phyloP scores from a whole-genome alignment of 2,797 vertebrate species.

The Poliocrania exsul region DNA sequence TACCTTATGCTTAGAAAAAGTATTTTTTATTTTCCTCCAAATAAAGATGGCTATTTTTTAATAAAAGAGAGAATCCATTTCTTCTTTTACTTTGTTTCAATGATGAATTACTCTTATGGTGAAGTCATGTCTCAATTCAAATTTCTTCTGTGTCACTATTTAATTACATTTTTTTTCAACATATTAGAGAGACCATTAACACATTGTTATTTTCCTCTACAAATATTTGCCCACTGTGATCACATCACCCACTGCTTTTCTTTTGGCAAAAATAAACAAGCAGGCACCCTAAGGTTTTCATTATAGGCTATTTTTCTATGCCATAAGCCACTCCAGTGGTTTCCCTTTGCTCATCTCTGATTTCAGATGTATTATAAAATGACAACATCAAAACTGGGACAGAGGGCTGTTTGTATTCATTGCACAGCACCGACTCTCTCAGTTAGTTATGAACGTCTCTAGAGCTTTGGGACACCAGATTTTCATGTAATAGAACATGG shows the following conservation, averaged over 20 bases:
- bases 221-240: background rate
- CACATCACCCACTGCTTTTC: background rate
- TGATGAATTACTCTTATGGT: background rate
- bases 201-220: background rate
- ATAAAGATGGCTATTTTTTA: background rate
- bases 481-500: background rate
- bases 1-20: background rate
- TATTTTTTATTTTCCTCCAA: background rate
- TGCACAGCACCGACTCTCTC: background rate
- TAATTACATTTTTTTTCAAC: background rate
- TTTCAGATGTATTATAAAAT: background rate
- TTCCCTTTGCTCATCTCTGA: background rate
- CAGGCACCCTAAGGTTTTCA: background rate
- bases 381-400: background rate
- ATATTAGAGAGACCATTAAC: background rate
- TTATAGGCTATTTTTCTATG: background rate
- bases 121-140: background rate
- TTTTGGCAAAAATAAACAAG: background rate
- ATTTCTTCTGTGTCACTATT: background rate
- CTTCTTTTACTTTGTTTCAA: background rate
- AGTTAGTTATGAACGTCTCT: background rate
- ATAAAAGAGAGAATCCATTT: background rate
- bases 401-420: background rate
- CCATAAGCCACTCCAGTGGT: background rate
- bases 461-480: background rate